Conservation (phyloP, 2,797 vertebrate species). For the Liparis tanakae region DNA sequence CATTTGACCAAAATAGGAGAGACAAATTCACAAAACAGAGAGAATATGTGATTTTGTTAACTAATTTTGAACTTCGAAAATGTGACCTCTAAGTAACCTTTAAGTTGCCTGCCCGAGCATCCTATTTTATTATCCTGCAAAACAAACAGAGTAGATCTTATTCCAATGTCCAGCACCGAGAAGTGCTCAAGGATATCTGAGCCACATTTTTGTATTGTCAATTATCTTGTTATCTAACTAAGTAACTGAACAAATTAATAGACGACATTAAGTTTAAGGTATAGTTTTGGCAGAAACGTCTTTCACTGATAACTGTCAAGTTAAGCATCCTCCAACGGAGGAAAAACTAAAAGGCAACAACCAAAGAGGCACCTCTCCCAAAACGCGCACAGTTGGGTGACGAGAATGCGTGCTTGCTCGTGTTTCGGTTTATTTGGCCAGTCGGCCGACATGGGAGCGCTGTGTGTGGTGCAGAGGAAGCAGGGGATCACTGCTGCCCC, state of each 20-base stretch:
- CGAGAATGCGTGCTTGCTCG: constrained; percentile 43
- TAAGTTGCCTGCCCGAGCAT: constrained; percentile 6
- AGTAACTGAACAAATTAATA: background rate
- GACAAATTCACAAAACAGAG: constrained; percentile 27
- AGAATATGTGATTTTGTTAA: constrained; percentile 23
- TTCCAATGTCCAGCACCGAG: background rate
- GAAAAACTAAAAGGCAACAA: constrained; percentile 22
- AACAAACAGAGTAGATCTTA: background rate
- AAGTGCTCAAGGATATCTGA: background rate
- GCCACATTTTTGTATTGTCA: background rate
- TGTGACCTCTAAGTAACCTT: constrained; percentile 34
- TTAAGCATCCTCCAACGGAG: constrained; percentile 39
- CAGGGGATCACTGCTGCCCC: constrained; percentile 59
- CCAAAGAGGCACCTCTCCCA: constrained; percentile 18
- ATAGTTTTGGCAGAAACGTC: background rate
- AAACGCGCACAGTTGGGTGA: constrained; percentile 22
- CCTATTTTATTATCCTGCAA: constrained; percentile 6
- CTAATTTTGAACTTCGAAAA: constrained; percentile 30
- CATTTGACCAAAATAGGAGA: constrained; percentile 72
- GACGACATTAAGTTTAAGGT: background rate
- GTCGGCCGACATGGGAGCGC: constrained; percentile 46
- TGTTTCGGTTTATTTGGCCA: constrained; percentile 51
- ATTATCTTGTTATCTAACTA: background rate
- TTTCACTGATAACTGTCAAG: constrained; percentile 8
- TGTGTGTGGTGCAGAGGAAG: constrained; percentile 60